phyloP scores from a whole-genome alignment of 2,113 vertebrate species.

The Chascanopsetta lugubris region DNA sequence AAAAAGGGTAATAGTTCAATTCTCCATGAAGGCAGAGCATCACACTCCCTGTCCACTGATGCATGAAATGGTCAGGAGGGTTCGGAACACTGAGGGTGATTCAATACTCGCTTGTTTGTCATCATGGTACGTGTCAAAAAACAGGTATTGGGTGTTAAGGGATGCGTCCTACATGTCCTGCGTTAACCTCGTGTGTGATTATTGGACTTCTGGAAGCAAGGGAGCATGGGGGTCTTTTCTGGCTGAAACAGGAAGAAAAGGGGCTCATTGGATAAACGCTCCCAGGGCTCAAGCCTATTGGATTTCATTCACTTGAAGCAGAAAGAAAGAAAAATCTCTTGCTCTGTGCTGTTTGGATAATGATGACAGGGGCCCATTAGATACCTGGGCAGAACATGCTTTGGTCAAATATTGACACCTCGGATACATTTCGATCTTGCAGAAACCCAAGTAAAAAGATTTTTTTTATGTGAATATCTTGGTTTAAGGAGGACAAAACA shows the following conservation, averaged over 20 bases:
- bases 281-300: conserved; percentile 41
- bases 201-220: conserved; percentile 21
- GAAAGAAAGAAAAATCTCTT: conserved; percentile 55
- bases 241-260: conserved; percentile 42
- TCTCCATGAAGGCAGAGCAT: conserved; percentile 14
- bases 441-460: no score
- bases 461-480: neutral
- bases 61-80: conserved; percentile 36
- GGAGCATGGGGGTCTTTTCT: conserved; percentile 22
- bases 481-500: neutral
- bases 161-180: conserved; percentile 25
- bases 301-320: conserved; percentile 46
- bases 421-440: neutral
- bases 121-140: conserved; percentile 24
- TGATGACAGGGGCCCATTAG: conserved; percentile 8
- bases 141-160: conserved; percentile 13
- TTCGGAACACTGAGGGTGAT: conserved; percentile 33
- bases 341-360: conserved; percentile 41
- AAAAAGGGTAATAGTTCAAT: conserved; percentile 23
- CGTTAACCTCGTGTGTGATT: conserved; percentile 37
- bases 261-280: conserved; percentile 16
- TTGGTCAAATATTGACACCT: conserved; percentile 19
- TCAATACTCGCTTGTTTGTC: conserved; percentile 34
- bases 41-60: conserved; percentile 9
- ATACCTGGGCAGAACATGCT: conserved; percentile 6